Evolutionary conservation across 1,140 invertebrate genomes (phyloP).

Genomic region (Hermatobates lingyangjiaoensis): DNA sequence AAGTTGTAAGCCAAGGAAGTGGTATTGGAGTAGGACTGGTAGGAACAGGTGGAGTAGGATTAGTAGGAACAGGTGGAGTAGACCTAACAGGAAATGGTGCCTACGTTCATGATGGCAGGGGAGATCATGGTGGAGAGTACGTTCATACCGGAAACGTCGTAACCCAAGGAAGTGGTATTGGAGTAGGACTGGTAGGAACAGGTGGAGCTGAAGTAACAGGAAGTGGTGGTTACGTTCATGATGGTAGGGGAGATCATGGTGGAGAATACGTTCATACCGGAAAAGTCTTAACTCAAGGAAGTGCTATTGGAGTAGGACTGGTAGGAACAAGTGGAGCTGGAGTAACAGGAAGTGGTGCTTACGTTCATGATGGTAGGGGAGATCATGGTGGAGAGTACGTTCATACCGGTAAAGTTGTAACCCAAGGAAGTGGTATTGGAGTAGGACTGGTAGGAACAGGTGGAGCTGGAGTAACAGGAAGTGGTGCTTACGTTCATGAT

Average conservation of each 20-base stretch:
- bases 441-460: background rate
- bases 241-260: constrained; percentile 17
- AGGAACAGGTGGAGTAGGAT: background rate
- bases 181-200: constrained; percentile 1
- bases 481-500: constrained; percentile 23
- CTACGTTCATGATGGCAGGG: constrained; percentile 18
- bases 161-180: background rate
- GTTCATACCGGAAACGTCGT: constrained; percentile 4
- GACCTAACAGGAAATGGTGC: constrained; percentile 22
- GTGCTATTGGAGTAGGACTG: too few species aligned
- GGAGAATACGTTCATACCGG: constrained; percentile 19
- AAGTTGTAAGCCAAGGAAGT: constrained; percentile 16
- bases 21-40: constrained; percentile 1
- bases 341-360: constrained; percentile 11
- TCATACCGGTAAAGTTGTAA: constrained; percentile 1
- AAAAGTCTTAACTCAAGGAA: too few species aligned
- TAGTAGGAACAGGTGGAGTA: too few species aligned
- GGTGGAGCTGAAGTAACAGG: background rate
- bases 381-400: constrained; percentile 22
- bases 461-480: background rate
- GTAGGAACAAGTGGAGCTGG: background rate
- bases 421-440: background rate
- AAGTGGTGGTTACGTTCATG: constrained; percentile 22
- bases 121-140: constrained; percentile 22
- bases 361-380: constrained; percentile 21